These are phyloP conservation scores for Dryadula phaetusa DNA, from an alignment of 2,888 invertebrate species.

Conservation along the genomic window DNA sequence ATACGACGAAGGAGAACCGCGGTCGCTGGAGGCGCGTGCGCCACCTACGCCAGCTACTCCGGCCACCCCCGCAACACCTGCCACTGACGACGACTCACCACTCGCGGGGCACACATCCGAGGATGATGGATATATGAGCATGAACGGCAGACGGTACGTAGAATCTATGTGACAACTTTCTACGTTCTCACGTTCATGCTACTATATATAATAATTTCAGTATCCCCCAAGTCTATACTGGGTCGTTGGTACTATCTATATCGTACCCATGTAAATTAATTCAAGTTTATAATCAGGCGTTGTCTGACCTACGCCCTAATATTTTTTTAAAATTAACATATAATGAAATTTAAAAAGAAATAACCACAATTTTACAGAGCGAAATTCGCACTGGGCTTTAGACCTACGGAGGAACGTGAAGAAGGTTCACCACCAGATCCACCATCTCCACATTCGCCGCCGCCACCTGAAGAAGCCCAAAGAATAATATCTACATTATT, in stretches of 20 bases:
- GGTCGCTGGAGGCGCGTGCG: slow-evolving; percentile 77
- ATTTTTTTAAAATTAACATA: background rate
- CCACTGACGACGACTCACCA: slow-evolving; percentile 89
- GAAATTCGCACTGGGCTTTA: slow-evolving; percentile 89
- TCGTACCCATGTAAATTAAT: too few relatives aligned
- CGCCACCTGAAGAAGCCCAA: slow-evolving; percentile 91
- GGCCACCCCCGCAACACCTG: slow-evolving; percentile 82
- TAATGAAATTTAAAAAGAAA: background rate
- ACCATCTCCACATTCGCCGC: slow-evolving; percentile 85
- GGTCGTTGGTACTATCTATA: too few relatives aligned
- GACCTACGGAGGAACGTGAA: slow-evolving; percentile 85
- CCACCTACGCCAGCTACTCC: slow-evolving; percentile 77
- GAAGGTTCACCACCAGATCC: slow-evolving; percentile 83
- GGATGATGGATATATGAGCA: slow-evolving; percentile 96
- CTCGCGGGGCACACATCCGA: slow-evolving; percentile 93
- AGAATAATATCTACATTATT: slow-evolving; percentile 90
- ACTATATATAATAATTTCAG: too few relatives aligned
- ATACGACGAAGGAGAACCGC: slow-evolving; percentile 91
- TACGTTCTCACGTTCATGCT: too few relatives aligned
- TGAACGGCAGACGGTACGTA: slow-evolving; percentile 90
- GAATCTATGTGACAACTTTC: background rate
- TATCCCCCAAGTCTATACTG: too few relatives aligned
- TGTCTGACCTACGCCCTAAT: background rate
- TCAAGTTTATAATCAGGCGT: too few relatives aligned
- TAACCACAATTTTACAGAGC: slow-evolving; percentile 75